phyloP scores from a whole-genome alignment of 1,140 invertebrate genomes.

The Parapsyche elsis region DNA sequence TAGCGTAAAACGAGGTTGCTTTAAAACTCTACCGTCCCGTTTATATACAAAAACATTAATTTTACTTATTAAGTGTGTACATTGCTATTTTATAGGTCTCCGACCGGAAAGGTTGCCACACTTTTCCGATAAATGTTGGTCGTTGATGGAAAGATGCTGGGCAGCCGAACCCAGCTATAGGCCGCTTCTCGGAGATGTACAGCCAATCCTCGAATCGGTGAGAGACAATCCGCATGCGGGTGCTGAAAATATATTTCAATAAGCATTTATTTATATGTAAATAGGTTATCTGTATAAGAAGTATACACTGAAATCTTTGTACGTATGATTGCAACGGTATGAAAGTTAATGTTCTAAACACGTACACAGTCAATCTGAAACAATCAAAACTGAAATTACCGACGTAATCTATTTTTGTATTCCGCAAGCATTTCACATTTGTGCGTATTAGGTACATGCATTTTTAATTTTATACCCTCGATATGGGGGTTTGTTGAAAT shows the following conservation, averaged over 20 bases:
- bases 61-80: slow-evolving; percentile 35
- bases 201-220: slow-evolving; percentile 73
- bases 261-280: no score
- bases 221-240: slow-evolving; percentile 35
- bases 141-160: slow-evolving; percentile 89
- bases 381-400: no score
- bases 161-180: slow-evolving; percentile 77
- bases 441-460: no score
- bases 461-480: no score
- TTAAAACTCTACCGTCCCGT: background rate
- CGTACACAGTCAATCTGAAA: no score
- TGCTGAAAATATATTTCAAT: background rate
- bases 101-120: slow-evolving; percentile 80
- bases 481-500: no score
- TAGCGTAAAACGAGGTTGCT: slow-evolving; percentile 82
- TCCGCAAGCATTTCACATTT: no score
- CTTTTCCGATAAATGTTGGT: slow-evolving; percentile 86
- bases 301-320: no score
- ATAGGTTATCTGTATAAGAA: no score
- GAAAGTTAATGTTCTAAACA: no score
- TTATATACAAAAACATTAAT: slow-evolving; percentile 46
- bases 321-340: no score
- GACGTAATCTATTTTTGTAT: no score
- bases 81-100: slow-evolving; percentile 65
- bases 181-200: slow-evolving; percentile 83